A percentile compares a stretch with the other conserved stretches of the same genome.
Evolutionary conservation across 2,888 invertebrate species (phyloP).

Genomic region (Andrena haemorrhoa): DNA sequence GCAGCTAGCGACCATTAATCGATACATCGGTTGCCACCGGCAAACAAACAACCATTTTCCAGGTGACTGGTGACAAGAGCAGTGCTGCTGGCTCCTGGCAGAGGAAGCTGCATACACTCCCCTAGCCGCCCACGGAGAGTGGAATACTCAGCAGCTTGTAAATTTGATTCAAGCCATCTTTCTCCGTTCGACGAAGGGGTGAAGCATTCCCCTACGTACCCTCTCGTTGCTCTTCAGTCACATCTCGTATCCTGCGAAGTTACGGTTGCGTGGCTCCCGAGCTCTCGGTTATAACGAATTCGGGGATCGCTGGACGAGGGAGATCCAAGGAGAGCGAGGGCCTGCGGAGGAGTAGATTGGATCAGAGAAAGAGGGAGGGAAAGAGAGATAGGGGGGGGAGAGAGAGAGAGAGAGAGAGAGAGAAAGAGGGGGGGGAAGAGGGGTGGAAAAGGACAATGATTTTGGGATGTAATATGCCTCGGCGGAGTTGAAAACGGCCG

Average conservation of each 20-base stretch:
- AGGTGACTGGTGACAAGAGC: too few species aligned
- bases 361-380: conserved; percentile 6
- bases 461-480: conserved; percentile 60
- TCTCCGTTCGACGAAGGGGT: conserved; percentile 40
- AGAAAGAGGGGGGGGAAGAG: not conserved
- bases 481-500: conserved; percentile 61
- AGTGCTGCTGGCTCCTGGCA: not conserved
- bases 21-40: too few species aligned
- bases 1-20: too few species aligned
- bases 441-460: conserved; percentile 40
- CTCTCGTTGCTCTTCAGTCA: conserved; percentile 31
- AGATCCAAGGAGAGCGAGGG: conserved; percentile 23
- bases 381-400: conserved; percentile 2
- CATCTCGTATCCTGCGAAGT: conserved; percentile 64
- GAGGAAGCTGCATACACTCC: not conserved
- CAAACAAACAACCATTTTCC: too few species aligned
- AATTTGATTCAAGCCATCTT: conserved; percentile 68
- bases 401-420: conserved; percentile 22
- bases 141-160: conserved; percentile 67
- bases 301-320: conserved; percentile 63
- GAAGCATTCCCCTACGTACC: conserved; percentile 17
- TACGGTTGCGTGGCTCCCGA: conserved; percentile 68
- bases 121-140: conserved; percentile 23
- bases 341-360: conserved; percentile 26
- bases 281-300: conserved; percentile 70